Evolutionary conservation across 2,113 vertebrate genomes (phyloP).

Genomic region (Corythoichthys intestinalis): DNA sequence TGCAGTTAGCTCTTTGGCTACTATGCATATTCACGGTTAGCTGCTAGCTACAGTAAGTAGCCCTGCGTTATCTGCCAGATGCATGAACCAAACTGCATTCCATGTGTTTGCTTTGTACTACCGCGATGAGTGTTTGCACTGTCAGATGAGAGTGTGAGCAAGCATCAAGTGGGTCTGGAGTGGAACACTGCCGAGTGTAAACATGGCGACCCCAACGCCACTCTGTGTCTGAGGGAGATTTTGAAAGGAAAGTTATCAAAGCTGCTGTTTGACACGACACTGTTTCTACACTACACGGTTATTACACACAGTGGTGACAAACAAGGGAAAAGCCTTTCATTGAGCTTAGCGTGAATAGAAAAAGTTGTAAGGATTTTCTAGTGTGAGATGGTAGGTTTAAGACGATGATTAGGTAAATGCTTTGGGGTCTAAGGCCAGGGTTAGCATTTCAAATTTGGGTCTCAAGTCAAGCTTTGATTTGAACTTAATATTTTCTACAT

Average conservation of each 20-base stretch:
- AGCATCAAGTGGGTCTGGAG: not conserved
- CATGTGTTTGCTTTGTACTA: not conserved
- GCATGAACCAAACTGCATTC: not conserved
- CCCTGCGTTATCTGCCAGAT: not conserved
- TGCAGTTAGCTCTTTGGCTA: no score
- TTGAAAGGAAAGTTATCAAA: not conserved
- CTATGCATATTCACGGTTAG: no score
- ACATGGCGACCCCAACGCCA: not conserved
- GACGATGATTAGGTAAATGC: not conserved
- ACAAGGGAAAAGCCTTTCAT: no score
- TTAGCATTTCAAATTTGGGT: not conserved
- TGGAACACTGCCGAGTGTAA: not conserved
- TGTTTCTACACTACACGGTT: no score
- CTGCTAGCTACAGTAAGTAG: no score
- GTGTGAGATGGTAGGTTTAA: not conserved
- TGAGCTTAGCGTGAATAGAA: no score
- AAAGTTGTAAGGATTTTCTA: no score
- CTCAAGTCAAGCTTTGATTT: no score
- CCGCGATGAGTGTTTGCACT: not conserved
- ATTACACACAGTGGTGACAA: not conserved
- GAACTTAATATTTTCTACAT: no score
- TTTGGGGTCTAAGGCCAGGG: not conserved
- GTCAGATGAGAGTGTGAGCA: not conserved
- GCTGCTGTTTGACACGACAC: not conserved
- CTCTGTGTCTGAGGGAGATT: not conserved